Evolutionary conservation across 1,140 invertebrate genomes (phyloP).

Genomic region (Zophobas atratus): DNA sequence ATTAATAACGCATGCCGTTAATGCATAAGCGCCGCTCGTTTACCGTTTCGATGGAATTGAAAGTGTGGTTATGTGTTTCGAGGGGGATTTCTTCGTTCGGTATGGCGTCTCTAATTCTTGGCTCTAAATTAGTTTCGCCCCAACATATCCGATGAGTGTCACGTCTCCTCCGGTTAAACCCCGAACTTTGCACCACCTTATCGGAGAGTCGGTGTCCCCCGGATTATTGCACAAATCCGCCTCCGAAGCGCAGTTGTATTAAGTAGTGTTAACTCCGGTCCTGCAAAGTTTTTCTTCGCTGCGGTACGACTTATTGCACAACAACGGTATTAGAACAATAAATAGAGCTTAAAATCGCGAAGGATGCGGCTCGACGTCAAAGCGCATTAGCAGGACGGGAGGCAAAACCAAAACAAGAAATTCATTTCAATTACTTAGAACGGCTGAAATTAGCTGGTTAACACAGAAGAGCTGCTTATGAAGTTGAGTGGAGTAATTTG

Average conservation of each 20-base stretch:
- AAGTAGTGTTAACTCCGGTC: slow-evolving; percentile 29
- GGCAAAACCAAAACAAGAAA: slow-evolving; percentile 3
- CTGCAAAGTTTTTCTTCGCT: slow-evolving; percentile 22
- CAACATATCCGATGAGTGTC: slow-evolving; percentile 1
- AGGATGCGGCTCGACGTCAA: slow-evolving; percentile 3
- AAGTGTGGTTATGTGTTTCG: too few relatives aligned
- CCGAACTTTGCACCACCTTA: slow-evolving; percentile 22
- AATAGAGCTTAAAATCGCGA: neutral
- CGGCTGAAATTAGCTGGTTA: neutral
- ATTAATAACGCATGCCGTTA: too few relatives aligned
- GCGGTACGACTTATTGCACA: slow-evolving; percentile 11
- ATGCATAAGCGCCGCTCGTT: too few relatives aligned
- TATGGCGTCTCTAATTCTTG: too few relatives aligned
- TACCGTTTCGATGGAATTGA: too few relatives aligned
- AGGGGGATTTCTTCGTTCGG: too few relatives aligned
- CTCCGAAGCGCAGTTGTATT: slow-evolving; percentile 28
- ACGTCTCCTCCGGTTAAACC: slow-evolving; percentile 14
- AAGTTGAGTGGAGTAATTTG: slow-evolving; percentile 12
- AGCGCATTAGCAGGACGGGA: neutral
- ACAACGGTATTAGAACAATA: slow-evolving; percentile 4
- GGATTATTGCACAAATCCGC: slow-evolving; percentile 32
- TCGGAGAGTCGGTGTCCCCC: slow-evolving; percentile 14
- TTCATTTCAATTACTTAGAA: slow-evolving; percentile 23
- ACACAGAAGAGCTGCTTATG: slow-evolving; percentile 22
- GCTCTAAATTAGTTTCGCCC: neutral